A percentile compares a stretch with the other conserved stretches of the same genome.
These are phyloP conservation scores for Planococcus citri DNA, from an alignment of 1,140 invertebrate genomes.

Conservation along the genomic window DNA sequence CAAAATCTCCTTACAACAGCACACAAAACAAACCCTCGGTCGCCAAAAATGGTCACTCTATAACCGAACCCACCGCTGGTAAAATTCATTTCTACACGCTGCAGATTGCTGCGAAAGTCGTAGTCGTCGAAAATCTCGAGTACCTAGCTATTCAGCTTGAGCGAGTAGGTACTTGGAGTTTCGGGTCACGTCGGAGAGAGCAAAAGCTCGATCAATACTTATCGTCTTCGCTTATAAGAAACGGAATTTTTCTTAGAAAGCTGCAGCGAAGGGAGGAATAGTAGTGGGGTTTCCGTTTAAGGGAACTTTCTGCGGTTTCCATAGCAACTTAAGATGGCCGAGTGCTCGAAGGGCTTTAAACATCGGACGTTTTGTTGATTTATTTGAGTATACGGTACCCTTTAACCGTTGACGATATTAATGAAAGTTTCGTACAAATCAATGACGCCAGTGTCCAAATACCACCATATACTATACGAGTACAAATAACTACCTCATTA, in stretches of 20 bases:
- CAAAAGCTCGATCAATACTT: slow-evolving; percentile 15
- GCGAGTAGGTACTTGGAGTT: background rate
- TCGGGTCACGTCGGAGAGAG: background rate
- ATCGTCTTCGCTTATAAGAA: slow-evolving; percentile 18
- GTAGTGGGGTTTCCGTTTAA: slow-evolving; percentile 12
- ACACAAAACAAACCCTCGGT: too few species aligned
- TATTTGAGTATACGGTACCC: slow-evolving; percentile 17
- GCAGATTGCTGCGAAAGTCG: too few species aligned
- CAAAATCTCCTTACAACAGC: too few species aligned
- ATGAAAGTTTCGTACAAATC: slow-evolving; percentile 17
- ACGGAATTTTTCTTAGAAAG: slow-evolving; percentile 20
- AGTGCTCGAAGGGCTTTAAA: slow-evolving; percentile 17
- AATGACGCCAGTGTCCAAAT: background rate
- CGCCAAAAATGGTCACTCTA: too few species aligned
- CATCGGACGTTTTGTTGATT: slow-evolving; percentile 15
- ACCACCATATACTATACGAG: too few species aligned
- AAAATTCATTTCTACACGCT: too few species aligned
- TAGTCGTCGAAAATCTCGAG: background rate
- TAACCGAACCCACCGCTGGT: too few species aligned
- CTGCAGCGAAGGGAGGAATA: background rate
- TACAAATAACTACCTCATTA: slow-evolving; percentile 9
- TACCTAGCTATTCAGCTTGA: background rate
- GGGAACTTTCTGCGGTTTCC: slow-evolving; percentile 18
- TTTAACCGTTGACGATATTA: slow-evolving; percentile 20
- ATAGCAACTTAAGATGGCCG: slow-evolving; percentile 20